Evolutionary conservation across 2,113 vertebrate species (phyloP).

Genomic region (Stictonetta naevosa): DNA sequence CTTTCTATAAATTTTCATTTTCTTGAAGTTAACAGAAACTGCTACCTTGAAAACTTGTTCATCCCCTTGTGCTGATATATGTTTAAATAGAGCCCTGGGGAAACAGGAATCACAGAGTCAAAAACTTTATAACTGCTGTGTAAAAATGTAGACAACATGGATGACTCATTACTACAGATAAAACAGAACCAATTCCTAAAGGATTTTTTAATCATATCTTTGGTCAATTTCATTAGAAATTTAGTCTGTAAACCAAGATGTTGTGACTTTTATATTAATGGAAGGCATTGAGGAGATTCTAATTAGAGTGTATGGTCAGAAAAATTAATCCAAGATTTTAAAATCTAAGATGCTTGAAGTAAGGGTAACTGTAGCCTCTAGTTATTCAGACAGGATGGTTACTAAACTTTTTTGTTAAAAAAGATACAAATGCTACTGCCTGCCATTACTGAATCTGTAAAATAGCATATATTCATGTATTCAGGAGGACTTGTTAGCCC

Average conservation of each 20-base stretch:
- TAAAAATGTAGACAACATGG: constrained; percentile 7
- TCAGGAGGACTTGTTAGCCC: not conserved
- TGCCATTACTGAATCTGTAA: not conserved
- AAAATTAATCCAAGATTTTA: constrained; percentile 42
- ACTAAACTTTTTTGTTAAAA: not conserved
- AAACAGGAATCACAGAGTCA: constrained; percentile 9
- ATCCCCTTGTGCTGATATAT: not conserved
- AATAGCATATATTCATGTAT: not conserved
- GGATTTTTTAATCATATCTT: constrained; percentile 29
- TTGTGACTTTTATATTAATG: constrained; percentile 38
- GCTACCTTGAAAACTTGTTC: constrained; percentile 5
- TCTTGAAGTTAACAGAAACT: not conserved
- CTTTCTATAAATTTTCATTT: not conserved
- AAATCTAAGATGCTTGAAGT: constrained; percentile 24
- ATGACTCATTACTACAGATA: constrained; percentile 28
- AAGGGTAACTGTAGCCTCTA: not conserved
- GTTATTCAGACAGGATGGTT: not conserved
- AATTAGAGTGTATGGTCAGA: constrained; percentile 6
- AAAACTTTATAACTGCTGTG: not conserved
- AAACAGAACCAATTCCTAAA: constrained; percentile 13
- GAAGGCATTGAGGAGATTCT: constrained; percentile 31
- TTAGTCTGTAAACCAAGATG: constrained; percentile 13
- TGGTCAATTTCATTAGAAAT: constrained; percentile 6
- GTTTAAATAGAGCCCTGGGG: not conserved
- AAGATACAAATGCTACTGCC: not conserved